Conservation (phyloP, 2,113 vertebrate genomes). For the Salminus brasiliensis region DNA sequence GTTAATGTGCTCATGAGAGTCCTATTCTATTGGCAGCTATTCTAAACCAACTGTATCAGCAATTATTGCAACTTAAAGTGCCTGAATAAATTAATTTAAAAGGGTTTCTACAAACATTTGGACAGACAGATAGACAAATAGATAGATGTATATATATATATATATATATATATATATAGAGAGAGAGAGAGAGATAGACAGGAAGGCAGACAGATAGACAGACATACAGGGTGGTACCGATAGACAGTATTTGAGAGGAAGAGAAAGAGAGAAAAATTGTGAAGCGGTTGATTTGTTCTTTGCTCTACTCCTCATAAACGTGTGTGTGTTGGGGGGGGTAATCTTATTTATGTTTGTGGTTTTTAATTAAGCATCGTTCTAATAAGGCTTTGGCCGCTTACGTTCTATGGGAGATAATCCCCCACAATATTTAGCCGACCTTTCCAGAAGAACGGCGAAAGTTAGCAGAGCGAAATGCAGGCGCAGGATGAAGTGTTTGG, state of each 20-base stretch:
- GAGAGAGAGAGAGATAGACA: not conserved
- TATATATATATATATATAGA: conserved; percentile 2
- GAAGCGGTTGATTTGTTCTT: not conserved
- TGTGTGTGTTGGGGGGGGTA: not conserved
- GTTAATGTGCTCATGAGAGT: too few relatives aligned
- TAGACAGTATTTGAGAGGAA: too few relatives aligned
- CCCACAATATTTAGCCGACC: conserved; percentile 28
- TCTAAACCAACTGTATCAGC: too few relatives aligned
- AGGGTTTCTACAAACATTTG: too few relatives aligned
- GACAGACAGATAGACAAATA: too few relatives aligned
- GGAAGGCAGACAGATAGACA: not conserved
- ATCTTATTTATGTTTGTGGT: not conserved
- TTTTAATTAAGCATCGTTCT: conserved; percentile 44
- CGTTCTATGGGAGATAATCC: conserved; percentile 25
- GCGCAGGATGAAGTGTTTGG: not conserved
- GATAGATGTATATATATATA: not conserved
- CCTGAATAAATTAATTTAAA: too few relatives aligned
- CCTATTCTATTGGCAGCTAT: too few relatives aligned
- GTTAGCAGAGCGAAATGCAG: not conserved
- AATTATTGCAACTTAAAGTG: too few relatives aligned
- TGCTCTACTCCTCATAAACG: conserved; percentile 2
- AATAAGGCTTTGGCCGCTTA: conserved; percentile 42
- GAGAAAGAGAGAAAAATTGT: not conserved
- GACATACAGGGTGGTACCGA: too few relatives aligned
- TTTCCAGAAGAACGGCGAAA: not conserved